Conservation (phyloP, 2,113 vertebrate species). For the Myxocyprinus asiaticus region DNA sequence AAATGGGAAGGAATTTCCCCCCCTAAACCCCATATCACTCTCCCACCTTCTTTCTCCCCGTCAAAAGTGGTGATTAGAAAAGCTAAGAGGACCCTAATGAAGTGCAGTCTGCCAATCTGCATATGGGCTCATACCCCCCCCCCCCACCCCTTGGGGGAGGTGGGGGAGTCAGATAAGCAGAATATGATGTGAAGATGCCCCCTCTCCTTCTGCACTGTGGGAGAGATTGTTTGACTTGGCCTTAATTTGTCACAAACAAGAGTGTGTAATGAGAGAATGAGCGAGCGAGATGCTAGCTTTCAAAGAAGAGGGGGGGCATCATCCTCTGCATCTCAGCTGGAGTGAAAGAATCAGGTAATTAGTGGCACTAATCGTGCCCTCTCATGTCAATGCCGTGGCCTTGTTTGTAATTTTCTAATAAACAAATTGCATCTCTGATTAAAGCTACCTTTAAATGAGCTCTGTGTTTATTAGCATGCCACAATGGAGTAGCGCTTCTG, state of each 20-base stretch:
- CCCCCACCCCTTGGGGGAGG: constrained; percentile 65
- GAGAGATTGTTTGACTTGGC: constrained; percentile 60
- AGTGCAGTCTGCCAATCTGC: constrained; percentile 80
- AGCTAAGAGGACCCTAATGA: constrained; percentile 77
- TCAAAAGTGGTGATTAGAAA: constrained; percentile 18
- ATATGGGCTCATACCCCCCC: constrained; percentile 76
- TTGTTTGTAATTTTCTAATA: constrained; percentile 97
- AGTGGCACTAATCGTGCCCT: constrained; percentile 84
- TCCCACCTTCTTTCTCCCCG: constrained; percentile 50
- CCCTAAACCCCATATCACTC: constrained; percentile 32
- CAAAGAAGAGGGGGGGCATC: constrained; percentile 36
- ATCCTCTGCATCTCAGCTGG: constrained; percentile 71
- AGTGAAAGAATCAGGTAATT: constrained; percentile 90
- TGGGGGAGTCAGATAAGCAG: background rate
- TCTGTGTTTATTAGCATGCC: constrained; percentile 57
- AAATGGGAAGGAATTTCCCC: constrained; percentile 75
- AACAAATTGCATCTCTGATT: constrained; percentile 95
- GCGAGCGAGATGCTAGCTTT: background rate
- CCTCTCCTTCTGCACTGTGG: constrained; percentile 38
- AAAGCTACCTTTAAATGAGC: constrained; percentile 81
- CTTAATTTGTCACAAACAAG: constrained; percentile 66
- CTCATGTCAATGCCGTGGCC: constrained; percentile 81
- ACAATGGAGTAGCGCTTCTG: constrained; percentile 34
- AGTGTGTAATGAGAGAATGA: constrained; percentile 18
- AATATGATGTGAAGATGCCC: background rate